Base-by-base conservation (phyloP, 2,113 vertebrate genomes). In the Puffinus mauretanicus region DNA sequence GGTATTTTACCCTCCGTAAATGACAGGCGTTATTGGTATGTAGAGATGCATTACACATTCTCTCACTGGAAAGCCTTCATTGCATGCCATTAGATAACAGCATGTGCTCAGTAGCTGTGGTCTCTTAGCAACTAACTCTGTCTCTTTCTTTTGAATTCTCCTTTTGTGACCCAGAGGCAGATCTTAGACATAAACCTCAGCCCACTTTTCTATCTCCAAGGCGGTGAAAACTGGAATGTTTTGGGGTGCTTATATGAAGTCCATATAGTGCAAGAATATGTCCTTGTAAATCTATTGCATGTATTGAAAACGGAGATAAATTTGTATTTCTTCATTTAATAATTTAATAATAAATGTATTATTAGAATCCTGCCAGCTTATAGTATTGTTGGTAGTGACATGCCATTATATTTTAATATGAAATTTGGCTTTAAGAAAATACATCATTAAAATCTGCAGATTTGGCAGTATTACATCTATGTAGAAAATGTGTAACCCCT, bases 81-180 rank as follows among this genome's bases (percentile, higher is more conserved):
- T 94, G 89, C 91, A 36, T 96, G 87, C 95, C 80, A 88, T 95
- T 97, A 97, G 96, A 90, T 96, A 92, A 86, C 95, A 97, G 87
- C 93, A 73, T 96, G 93, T 88, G 96, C 62, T 97, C 96, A 17
- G 34, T 78, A 79, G 91, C 88, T 78, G 75, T 7, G 14, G 97
- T 98, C 93, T 97, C 98, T 96, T 98, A 98, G 98, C 98, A 98
- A 98, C 97, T 90, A 86, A 87, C 83, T 95, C 88, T 58, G 87
- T 21, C 82, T 96, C 90, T 94, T 96, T 97, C 95, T 94, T 97
- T 89, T 96, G 78, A 58, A 80, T 95, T 96, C 90, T 96, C 79
- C 92, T 96, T 94, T 95, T 97, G 92, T 96, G 97, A 96, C 86
- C 91, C 88, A 77, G 83, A 93, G 94, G 90, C 95, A 96, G 88